Conservation (phyloP, 53 echinoderm and acorn worm genomes). For the Paracentrotus lividus region DNA sequence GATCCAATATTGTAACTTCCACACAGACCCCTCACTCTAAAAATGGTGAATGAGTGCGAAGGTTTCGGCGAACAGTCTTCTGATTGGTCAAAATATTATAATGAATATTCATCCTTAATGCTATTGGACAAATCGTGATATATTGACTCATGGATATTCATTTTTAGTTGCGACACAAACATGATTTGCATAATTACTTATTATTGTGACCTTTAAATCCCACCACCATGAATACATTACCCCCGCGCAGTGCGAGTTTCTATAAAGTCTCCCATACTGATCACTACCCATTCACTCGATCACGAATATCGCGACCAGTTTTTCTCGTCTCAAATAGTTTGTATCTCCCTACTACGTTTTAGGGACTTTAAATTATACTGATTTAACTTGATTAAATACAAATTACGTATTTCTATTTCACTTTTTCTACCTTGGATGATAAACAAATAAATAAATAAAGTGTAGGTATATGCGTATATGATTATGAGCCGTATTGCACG, state of each 20-base stretch:
- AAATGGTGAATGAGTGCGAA: conserved; percentile 99
- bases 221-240: conserved; percentile 24
- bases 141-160: conserved; percentile 56
- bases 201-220: conserved; percentile 69
- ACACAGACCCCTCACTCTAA: conserved; percentile 60
- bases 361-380: too few relatives aligned
- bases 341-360: not conserved
- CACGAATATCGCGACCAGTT: not conserved
- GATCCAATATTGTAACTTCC: conserved; percentile 30
- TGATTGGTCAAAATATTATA: conserved; percentile 80
- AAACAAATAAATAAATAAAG: not conserved
- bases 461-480: conserved; percentile 11
- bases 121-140: conserved; percentile 8
- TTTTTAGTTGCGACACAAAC: conserved; percentile 61
- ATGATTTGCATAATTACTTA: conserved; percentile 64
- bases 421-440: not conserved
- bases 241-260: not conserved
- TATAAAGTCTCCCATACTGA: not conserved
- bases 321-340: not conserved
- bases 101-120: conserved; percentile 66
- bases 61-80: conserved; percentile 50
- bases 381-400: too few relatives aligned
- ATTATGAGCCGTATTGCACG: too few relatives aligned
- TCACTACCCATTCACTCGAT: too few relatives aligned
- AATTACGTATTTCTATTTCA: not conserved